These are phyloP conservation scores for Atta colombica DNA, from an alignment of 1,140 invertebrate genomes.

Conservation along the genomic window DNA sequence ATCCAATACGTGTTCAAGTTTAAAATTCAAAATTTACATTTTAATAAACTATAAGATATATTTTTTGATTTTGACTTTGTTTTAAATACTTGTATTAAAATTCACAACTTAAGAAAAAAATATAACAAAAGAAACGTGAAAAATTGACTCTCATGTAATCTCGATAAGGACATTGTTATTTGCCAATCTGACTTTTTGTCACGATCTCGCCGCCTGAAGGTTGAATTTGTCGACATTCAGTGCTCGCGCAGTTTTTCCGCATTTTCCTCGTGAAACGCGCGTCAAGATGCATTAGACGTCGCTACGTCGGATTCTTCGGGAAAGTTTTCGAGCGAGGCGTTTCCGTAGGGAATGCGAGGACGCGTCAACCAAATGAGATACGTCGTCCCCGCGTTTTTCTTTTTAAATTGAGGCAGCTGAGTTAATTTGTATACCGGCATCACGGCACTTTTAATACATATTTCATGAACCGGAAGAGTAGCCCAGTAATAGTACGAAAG, in stretches of 20 bases:
- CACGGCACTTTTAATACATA: conserved; percentile 61
- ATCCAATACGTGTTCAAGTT: not conserved
- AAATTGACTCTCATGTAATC: conserved; percentile 12
- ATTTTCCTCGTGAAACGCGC: conserved; percentile 53
- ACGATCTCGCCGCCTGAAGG: conserved; percentile 22
- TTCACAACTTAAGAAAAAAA: not conserved
- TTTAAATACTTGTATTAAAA: not conserved
- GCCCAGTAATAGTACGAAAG: not conserved
- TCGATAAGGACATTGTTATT: conserved; percentile 38
- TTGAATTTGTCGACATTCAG: conserved; percentile 63
- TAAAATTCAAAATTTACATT: not conserved
- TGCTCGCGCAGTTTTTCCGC: conserved; percentile 56
- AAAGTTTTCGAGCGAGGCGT: conserved; percentile 63
- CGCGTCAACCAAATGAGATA: conserved; percentile 61
- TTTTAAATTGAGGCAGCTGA: conserved; percentile 50
- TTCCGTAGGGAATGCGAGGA: conserved; percentile 53
- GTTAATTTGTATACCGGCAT: conserved; percentile 66
- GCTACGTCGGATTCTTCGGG: conserved; percentile 61
- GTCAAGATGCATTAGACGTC: conserved; percentile 64
- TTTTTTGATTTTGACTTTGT: not conserved
- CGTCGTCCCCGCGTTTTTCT: conserved; percentile 37
- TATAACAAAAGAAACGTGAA: conserved; percentile 1
- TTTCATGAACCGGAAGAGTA: conserved; percentile 52
- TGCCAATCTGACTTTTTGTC: conserved; percentile 50
- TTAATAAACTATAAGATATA: not conserved